These are phyloP conservation scores for Miichthys miiuy DNA, from an alignment of 2,797 vertebrate species.

Conservation along the genomic window DNA sequence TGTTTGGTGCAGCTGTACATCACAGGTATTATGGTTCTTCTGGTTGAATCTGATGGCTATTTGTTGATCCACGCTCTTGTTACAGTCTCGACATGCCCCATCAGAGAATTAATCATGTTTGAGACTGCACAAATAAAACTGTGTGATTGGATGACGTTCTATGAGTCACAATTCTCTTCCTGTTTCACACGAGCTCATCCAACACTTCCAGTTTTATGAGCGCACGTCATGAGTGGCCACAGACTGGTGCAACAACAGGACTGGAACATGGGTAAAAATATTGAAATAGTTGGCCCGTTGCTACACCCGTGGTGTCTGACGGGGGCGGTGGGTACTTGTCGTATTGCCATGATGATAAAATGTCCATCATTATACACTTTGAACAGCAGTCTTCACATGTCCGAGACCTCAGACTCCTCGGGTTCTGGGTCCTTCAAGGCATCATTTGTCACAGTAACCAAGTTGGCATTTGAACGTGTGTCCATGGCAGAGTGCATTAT, in stretches of 20 bases:
- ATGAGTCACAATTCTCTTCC: conserved; percentile 33
- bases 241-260: conserved; percentile 30
- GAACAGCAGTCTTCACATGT: conserved; percentile 80
- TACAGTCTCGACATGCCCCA: conserved; percentile 26
- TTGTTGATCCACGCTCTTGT: conserved; percentile 37
- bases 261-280: conserved; percentile 45
- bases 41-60: conserved; percentile 61
- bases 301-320: conserved; percentile 37
- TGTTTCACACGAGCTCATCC: background rate
- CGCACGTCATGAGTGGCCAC: conserved; percentile 34
- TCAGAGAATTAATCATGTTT: conserved; percentile 35
- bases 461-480: conserved; percentile 87
- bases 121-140: conserved; percentile 44
- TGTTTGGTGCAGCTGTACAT: conserved; percentile 78
- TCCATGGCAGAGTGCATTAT: conserved; percentile 99
- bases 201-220: conserved; percentile 21
- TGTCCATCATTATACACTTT: conserved; percentile 24
- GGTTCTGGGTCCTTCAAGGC: conserved; percentile 84
- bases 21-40: conserved; percentile 80
- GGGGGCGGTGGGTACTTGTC: conserved; percentile 10
- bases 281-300: conserved; percentile 8
- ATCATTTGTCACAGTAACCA: conserved; percentile 81
- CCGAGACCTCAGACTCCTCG: conserved; percentile 80
- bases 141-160: conserved; percentile 32
- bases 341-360: conserved; percentile 53